Evolutionary conservation across 2,113 vertebrate species (phyloP), one percentile per base, ranked within the genome.

Genomic region (Hyperopisus bebe): DNA sequence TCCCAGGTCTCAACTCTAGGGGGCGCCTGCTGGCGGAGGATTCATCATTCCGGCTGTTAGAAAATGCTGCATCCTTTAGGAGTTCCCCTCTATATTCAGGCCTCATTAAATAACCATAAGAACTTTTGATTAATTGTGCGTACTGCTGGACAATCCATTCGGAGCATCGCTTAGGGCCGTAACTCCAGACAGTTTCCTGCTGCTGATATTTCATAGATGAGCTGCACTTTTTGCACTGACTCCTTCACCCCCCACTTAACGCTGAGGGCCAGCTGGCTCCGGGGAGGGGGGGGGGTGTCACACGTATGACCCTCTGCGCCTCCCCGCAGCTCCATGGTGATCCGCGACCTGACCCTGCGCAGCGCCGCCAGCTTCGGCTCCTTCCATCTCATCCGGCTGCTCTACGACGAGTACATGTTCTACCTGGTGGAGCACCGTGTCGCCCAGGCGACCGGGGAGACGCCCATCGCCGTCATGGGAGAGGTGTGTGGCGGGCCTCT

Each of bases 401-500:
- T 99, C 0, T 99, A 99, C 0, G 98, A 99, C 0, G 98, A 99
- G 90, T 99, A 99, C 96, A 99, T 99, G 98, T 99, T 99, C 91
- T 99, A 99, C 94, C 96, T 99, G 96, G 98, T 99, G 82, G 98
- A 99, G 91, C 98, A 99, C 47, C 97, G 98, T 0, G 98, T 99
- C 2, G 98, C 98, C 19, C 96, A 97, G 93, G 98, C 98, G 0
- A 98, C 98, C 0, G 98, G 98, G 44, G 98, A 99, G 94, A 99
- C 98, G 0, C 98, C 98, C 0, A 99, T 99, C 0, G 98, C 98
- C 0, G 98, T 99, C 24, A 99, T 99, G 98, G 98, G 98, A 90
- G 98, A 99, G 97, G 98, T 99, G 92, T 94, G 96, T 6, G 0
- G 55, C 8, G 31, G 24, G 39, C 39, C 7, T 1, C 10, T 1